Percentiles rank a stretch among this genome's conserved stretches.
Evolutionary conservation across 2,797 vertebrate species (phyloP).

Genomic region (Lacerta viridis): DNA sequence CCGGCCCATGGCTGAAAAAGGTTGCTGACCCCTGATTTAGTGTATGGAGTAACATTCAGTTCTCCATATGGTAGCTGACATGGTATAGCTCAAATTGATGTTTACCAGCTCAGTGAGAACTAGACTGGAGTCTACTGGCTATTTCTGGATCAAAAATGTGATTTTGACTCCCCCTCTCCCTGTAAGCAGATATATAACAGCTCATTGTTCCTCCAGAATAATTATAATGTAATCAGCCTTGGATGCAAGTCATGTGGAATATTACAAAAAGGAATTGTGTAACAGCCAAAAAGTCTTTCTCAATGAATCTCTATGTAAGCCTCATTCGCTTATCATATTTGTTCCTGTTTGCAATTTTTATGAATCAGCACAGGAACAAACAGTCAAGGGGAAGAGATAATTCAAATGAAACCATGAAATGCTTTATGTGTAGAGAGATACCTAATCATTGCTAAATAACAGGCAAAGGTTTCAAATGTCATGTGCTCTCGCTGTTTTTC

Average conservation of each 20-base stretch:
- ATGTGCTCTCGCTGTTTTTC: background rate
- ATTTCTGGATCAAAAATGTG: background rate
- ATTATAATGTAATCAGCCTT: conserved; percentile 65
- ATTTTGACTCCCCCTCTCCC: background rate
- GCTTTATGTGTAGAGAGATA: conserved; percentile 37
- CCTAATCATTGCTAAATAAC: conserved; percentile 25
- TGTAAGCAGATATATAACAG: conserved; percentile 34
- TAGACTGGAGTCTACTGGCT: background rate
- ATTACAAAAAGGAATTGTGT: conserved; percentile 64
- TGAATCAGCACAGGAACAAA: conserved; percentile 78
- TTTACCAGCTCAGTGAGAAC: background rate
- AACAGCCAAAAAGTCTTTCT: conserved; percentile 65
- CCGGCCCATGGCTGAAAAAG: no score
- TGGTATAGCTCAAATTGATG: background rate
- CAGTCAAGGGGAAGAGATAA: conserved; percentile 67
- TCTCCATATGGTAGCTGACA: background rate
- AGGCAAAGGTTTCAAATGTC: conserved; percentile 15
- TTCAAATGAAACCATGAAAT: conserved; percentile 62
- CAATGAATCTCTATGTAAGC: conserved; percentile 55
- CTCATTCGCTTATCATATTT: conserved; percentile 71
- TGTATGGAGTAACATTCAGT: background rate
- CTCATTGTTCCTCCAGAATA: conserved; percentile 62
- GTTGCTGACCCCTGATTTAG: no score
- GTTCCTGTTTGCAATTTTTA: conserved; percentile 70
- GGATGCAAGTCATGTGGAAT: conserved; percentile 66